Percentiles rank a stretch among this genome's conserved stretches.
These are phyloP conservation scores for Oenanthe melanoleuca DNA, from an alignment of 2,113 vertebrate genomes.

Conservation along the genomic window DNA sequence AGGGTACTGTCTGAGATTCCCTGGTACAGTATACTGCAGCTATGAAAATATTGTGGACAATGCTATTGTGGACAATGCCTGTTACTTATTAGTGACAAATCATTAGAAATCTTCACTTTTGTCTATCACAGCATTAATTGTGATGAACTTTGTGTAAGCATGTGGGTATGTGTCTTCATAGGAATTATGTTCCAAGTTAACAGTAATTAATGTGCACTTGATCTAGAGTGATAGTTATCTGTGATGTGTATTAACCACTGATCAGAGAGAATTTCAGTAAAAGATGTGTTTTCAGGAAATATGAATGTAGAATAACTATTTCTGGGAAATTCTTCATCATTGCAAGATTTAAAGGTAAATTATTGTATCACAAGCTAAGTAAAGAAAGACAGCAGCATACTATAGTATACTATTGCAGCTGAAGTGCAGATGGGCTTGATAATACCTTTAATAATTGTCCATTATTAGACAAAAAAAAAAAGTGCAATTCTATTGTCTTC, in stretches of 20 bases:
- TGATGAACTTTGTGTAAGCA: constrained; percentile 41
- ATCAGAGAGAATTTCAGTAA: constrained; percentile 25
- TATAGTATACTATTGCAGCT: neutral
- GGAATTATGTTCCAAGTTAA: constrained; percentile 67
- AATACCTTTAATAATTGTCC: constrained; percentile 5
- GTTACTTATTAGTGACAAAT: constrained; percentile 49
- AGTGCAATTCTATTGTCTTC: constrained; percentile 53
- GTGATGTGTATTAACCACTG: constrained; percentile 41
- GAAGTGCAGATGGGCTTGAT: constrained; percentile 28
- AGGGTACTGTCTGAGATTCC: neutral
- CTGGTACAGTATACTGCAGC: neutral
- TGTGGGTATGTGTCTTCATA: constrained; percentile 42
- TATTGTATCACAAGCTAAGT: constrained; percentile 35
- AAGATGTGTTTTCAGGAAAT: constrained; percentile 50
- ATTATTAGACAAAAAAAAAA: constrained; percentile 9
- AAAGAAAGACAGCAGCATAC: constrained; percentile 1
- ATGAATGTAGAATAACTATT: constrained; percentile 39
- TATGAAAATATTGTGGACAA: neutral
- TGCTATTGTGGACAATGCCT: neutral
- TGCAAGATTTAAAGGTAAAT: constrained; percentile 59
- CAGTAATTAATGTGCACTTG: constrained; percentile 68
- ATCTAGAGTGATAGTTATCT: constrained; percentile 44
- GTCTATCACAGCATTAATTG: constrained; percentile 29
- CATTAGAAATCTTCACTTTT: constrained; percentile 39
- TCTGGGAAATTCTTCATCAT: constrained; percentile 51